A percentile compares a stretch with the other conserved stretches of the same genome.
phyloP scores from a whole-genome alignment of 2,797 vertebrate genomes.

The Eptatretus atami region DNA sequence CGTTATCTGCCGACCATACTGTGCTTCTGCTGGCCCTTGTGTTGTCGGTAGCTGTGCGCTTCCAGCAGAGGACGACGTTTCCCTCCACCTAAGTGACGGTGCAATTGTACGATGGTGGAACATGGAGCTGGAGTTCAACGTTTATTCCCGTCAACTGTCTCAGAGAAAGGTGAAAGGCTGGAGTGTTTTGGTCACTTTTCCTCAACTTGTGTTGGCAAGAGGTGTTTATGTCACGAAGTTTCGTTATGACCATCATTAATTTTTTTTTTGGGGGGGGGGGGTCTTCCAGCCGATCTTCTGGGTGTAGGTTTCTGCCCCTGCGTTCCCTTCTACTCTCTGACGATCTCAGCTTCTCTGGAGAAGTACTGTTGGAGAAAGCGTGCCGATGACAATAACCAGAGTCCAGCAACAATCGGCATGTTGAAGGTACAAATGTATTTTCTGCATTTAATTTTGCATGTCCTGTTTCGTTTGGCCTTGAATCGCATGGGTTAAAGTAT shows the following conservation, averaged over 20 bases:
- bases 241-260: neutral
- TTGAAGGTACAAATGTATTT: too few relatives aligned
- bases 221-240: too few relatives aligned
- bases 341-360: too few relatives aligned
- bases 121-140: slow-evolving; percentile 32
- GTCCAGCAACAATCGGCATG: too few relatives aligned
- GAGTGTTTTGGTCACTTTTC: too few relatives aligned
- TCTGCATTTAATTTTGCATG: too few relatives aligned
- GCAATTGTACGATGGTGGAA: slow-evolving; percentile 36
- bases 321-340: too few relatives aligned
- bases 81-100: slow-evolving; percentile 23
- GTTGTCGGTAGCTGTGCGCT: slow-evolving; percentile 34
- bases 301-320: neutral
- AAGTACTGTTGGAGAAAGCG: too few relatives aligned
- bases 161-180: slow-evolving; percentile 37
- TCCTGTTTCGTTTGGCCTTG: too few relatives aligned
- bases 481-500: too few relatives aligned
- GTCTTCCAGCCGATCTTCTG: neutral
- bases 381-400: too few relatives aligned
- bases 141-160: slow-evolving; percentile 28
- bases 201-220: too few relatives aligned
- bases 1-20: neutral
- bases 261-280: neutral
- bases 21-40: neutral
- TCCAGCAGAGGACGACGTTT: slow-evolving; percentile 39